These are phyloP conservation scores for Caenorhabditis wallacei DNA, from an alignment of 2,888 invertebrate genomes.

Conservation along the genomic window DNA sequence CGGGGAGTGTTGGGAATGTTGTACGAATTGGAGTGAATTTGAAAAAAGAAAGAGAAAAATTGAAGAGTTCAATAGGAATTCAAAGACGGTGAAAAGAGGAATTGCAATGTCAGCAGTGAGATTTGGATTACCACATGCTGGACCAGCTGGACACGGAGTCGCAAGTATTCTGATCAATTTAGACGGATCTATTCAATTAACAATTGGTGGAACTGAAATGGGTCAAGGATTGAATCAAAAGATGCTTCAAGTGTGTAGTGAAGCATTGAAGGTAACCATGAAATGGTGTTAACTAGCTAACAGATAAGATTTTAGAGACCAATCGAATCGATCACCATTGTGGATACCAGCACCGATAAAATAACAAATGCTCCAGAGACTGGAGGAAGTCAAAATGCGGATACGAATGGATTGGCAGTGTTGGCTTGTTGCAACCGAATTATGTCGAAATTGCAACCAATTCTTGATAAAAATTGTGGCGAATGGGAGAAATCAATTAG, in stretches of 20 bases:
- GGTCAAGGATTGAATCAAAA: conserved; percentile 97
- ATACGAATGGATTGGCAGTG: conserved; percentile 94
- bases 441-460: conserved; percentile 38
- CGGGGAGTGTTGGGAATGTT: conserved; percentile 89
- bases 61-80: conserved; percentile 87
- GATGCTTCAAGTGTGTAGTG: conserved; percentile 91
- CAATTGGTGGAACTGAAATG: conserved; percentile 93
- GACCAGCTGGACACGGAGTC: conserved; percentile 86
- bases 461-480: conserved; percentile 56
- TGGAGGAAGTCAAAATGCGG: conserved; percentile 92
- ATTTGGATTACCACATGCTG: conserved; percentile 88
- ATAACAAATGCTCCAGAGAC: conserved; percentile 91
- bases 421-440: conserved; percentile 79
- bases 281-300: neutral
- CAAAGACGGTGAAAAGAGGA: conserved; percentile 88
- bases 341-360: conserved; percentile 75
- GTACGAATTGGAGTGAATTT: conserved; percentile 88
- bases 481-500: conserved; percentile 67
- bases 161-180: conserved; percentile 91
- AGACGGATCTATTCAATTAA: conserved; percentile 90
- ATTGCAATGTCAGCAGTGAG: conserved; percentile 90
- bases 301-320: conserved; percentile 58
- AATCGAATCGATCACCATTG: conserved; percentile 67
- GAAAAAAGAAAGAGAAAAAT: conserved; percentile 86
- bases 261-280: conserved; percentile 87